These are phyloP conservation scores for Rhagoletis pomonella DNA, from an alignment of 1,140 invertebrate species.

Conservation along the genomic window DNA sequence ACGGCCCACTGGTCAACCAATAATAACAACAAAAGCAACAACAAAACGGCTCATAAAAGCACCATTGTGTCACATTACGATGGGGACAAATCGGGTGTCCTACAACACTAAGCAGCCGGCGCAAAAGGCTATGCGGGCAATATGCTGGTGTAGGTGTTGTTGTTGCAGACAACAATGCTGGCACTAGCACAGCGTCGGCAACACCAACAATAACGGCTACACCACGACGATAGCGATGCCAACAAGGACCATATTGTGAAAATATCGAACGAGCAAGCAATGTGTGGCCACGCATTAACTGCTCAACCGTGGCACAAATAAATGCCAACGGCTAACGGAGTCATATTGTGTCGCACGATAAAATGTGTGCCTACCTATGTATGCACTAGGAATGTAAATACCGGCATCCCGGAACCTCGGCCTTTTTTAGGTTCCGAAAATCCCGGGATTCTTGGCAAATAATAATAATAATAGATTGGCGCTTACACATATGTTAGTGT, in stretches of 20 bases:
- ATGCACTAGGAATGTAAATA: no score
- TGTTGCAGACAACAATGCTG: neutral
- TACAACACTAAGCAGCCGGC: neutral
- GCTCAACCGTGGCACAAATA: slow-evolving; percentile 51
- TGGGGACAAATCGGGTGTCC: slow-evolving; percentile 36
- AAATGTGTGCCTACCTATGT: neutral
- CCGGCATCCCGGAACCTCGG: no score
- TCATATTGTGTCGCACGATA: slow-evolving; percentile 1
- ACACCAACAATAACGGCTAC: no score
- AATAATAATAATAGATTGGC: no score
- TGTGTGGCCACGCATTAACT: slow-evolving; percentile 16
- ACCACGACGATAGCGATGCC: neutral
- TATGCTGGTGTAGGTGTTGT: neutral
- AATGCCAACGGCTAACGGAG: slow-evolving; percentile 7
- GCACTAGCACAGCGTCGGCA: neutral
- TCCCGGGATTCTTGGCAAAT: no score
- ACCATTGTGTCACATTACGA: slow-evolving; percentile 40
- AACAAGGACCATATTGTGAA: neutral
- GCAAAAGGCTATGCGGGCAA: neutral
- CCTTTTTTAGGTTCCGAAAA: no score
- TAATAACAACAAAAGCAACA: slow-evolving; percentile 28
- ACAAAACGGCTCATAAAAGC: slow-evolving; percentile 8
- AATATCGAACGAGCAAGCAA: slow-evolving; percentile 15
- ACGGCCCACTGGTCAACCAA: slow-evolving; percentile 46
- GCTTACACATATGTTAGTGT: no score